Evolutionary conservation across 2,113 vertebrate genomes (phyloP), one percentile per base, ranked within the genome.

Genomic region (Sceloporus tristichus): DNA sequence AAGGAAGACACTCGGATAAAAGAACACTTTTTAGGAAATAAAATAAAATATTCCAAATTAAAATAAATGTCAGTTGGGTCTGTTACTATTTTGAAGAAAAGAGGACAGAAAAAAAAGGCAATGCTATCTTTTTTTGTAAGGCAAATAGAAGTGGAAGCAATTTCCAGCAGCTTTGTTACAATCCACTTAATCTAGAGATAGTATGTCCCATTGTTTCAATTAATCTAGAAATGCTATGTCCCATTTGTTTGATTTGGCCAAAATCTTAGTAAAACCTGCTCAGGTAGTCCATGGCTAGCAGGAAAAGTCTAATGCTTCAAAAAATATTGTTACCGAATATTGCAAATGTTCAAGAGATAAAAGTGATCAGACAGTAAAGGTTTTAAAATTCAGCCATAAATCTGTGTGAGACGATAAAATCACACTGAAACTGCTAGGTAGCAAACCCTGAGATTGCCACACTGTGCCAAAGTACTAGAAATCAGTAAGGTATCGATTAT

Each of bases 81-180:
- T 84, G n/a, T 7, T 75, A 38, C 88, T 40, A 59, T 34, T 66
- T 48, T n/a, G 48, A 77, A 65, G 73, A 88, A 94, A 95, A 96
- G 93, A 95, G 95, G 89, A 59, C 93, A 91, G 82, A 89, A 96
- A 95, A 92, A 73, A 71, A 73, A 71, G 77, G 90, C 42, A 82
- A n/a, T 85, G 92, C 91, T 84, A 76, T 84, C 88, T 93, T 92
- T 83, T 59, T 76, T 81, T 54, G 90, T 74, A 91, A 62, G 84
- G n/a, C 3, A 90, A 82, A 88, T 27, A 80, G 53, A 84, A 89
- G 92, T 75, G 74, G 89, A 90, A 91, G 91, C 82, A 77, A 92
- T 90, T 93, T 96, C 91, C 87, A 84, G 16, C 27, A 56, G 75
- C 29, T 65, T 38, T 65, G 88, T 87, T 88, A n/a, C 74, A 83